phyloP scores from a whole-genome alignment of 2,888 invertebrate species.

The Tetrapedia diversipes region DNA sequence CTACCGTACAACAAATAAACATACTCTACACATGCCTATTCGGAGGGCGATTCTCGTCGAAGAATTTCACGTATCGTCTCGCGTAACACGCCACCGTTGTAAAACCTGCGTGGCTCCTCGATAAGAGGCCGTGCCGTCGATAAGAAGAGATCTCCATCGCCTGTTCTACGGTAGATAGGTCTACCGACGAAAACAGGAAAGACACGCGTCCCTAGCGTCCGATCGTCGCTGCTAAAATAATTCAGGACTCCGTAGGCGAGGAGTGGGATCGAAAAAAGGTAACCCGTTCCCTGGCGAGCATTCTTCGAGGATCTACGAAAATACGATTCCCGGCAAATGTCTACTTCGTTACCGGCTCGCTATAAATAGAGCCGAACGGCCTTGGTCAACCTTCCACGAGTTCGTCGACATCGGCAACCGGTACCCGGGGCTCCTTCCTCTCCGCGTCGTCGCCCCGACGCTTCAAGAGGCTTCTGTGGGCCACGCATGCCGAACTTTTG shows the following conservation, averaged over 20 bases:
- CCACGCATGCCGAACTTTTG: slow-evolving; percentile 26
- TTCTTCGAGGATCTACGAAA: slow-evolving; percentile 58
- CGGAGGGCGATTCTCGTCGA: not conserved
- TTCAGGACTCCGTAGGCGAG: slow-evolving; percentile 29
- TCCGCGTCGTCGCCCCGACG: slow-evolving; percentile 19
- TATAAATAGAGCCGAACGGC: slow-evolving; percentile 69
- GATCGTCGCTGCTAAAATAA: slow-evolving; percentile 32
- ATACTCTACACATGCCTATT: no score
- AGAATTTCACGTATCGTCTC: slow-evolving; percentile 6
- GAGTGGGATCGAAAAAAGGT: not conserved
- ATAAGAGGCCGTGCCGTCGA: slow-evolving; percentile 33
- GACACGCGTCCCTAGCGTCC: not conserved
- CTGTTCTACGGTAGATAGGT: no score
- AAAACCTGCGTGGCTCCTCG: no score
- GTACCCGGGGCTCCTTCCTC: slow-evolving; percentile 47
- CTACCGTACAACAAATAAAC: no score
- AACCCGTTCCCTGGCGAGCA: slow-evolving; percentile 12
- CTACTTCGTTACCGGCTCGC: slow-evolving; percentile 62
- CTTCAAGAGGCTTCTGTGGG: slow-evolving; percentile 18
- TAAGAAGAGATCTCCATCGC: slow-evolving; percentile 33
- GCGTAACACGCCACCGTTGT: no score
- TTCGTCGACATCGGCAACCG: slow-evolving; percentile 64
- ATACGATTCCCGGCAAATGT: slow-evolving; percentile 63
- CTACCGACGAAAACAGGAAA: no score
- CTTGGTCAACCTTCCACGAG: slow-evolving; percentile 71